Base-by-base conservation (phyloP, 30 jellyfish, hydroid and myxozoan genomes). In the Aurelia sp. region DNA sequence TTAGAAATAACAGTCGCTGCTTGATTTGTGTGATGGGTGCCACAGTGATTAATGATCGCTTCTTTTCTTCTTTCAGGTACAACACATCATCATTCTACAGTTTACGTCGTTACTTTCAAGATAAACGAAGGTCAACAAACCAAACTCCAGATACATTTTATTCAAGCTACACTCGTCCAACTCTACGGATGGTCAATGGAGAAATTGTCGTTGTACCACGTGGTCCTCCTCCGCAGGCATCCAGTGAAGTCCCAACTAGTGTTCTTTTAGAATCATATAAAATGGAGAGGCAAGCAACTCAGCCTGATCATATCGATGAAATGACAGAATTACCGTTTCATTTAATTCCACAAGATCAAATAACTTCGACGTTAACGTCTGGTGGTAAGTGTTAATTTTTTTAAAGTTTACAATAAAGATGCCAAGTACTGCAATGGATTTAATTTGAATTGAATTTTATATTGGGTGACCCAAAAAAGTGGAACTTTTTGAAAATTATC, bases 161-260 rank as follows among this genome's bases (percentile, higher is more conserved):
- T 55, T 81, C 91, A 38, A 81, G 91, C 24, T 81, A 81, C 58
- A 67, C 83, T 47, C 60, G 91, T 0, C 91, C 91, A 27, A 81
- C 91, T 24, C 17, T 81, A 35, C 80, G 91, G 15, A 81, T 81
- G 91, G 81, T 81, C n/a, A 41, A 81, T 57, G 91, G 91, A 33
- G 91, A 81, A 67, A 81, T 81, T 9, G 78, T 81, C 60, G 85
- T 81, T 50, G 91, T 81, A 12, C 91, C 91, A 59, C 84, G 47
- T 30, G 83, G 57, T 16, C 76, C 71, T 13, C 55, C 77, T 9
- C 44, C 91, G 61, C 19, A 50, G 41, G 57, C 91, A 3, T 84
- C 66, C 27, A 57, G 84, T 52, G 91, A 81, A 5, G 64, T 66
- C 35, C 72, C 77, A 12, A 52, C 81, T 12, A 24, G 67, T 16